Evolutionary conservation across 2,113 vertebrate species (phyloP).

Genomic region (Macquaria ambigua): DNA sequence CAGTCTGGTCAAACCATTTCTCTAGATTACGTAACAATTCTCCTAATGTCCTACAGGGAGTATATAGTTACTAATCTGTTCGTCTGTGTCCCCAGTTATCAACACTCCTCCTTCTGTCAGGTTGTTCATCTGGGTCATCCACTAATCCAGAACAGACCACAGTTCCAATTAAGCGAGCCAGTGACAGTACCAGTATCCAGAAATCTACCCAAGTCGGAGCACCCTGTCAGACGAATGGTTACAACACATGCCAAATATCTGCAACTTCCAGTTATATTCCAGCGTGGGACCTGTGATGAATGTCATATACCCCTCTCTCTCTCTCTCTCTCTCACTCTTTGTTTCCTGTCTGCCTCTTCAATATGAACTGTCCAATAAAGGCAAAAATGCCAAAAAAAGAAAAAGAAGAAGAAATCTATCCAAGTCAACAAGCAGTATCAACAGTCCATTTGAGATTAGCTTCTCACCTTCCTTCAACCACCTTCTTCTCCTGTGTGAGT

Average conservation of each 20-base stretch:
- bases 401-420: not conserved
- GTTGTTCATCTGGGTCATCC: slow-evolving; percentile 10
- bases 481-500: not conserved
- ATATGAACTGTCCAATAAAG: not conserved
- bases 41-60: slow-evolving; percentile 7
- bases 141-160: slow-evolving; percentile 21
- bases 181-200: not conserved
- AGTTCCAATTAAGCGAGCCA: slow-evolving; percentile 1
- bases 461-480: not conserved
- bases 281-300: not conserved
- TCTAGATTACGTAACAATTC: not conserved
- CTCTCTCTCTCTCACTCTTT: too few relatives aligned
- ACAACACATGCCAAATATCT: not conserved
- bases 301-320: too few relatives aligned
- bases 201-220: not conserved
- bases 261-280: not conserved
- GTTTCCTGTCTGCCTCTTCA: not conserved
- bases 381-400: not conserved
- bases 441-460: not conserved
- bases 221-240: not conserved
- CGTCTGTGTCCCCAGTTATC: slow-evolving; percentile 23
- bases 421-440: not conserved
- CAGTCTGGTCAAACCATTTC: not conserved
- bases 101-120: not conserved
- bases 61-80: slow-evolving; percentile 27